Conservation (phyloP, 2,113 vertebrate species). For the Candoia aspera region DNA sequence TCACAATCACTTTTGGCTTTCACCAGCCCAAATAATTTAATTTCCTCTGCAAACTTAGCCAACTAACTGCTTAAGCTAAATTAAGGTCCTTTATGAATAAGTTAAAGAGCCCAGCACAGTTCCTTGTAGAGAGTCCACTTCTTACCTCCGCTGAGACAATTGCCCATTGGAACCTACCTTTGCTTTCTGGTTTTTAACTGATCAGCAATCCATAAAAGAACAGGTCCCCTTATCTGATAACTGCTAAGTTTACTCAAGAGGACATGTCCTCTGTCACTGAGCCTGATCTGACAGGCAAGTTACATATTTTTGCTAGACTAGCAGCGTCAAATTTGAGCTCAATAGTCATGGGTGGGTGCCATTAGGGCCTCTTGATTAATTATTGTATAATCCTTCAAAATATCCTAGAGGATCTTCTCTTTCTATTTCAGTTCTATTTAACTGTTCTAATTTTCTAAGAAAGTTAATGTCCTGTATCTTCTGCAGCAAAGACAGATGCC, state of each 20-base stretch:
- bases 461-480: too few species aligned
- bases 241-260: neutral
- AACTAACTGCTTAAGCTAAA: neutral
- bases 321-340: neutral
- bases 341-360: neutral
- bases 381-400: too few species aligned
- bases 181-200: neutral
- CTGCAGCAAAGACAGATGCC: too few species aligned
- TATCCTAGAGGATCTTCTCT: too few species aligned
- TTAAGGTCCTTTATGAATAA: neutral
- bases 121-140: neutral
- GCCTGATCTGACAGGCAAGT: neutral
- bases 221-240: neutral
- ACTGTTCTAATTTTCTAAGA: too few species aligned
- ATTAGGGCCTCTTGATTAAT: too few species aligned
- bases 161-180: neutral
- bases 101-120: neutral
- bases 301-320: neutral
- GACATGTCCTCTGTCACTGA: neutral
- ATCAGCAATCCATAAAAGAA: neutral
- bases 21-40: neutral
- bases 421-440: too few species aligned
- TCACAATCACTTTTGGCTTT: too few species aligned
- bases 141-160: neutral
- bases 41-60: neutral